Evolutionary conservation across 2,888 invertebrate genomes (phyloP).

Genomic region (Argyra leucocephala): DNA sequence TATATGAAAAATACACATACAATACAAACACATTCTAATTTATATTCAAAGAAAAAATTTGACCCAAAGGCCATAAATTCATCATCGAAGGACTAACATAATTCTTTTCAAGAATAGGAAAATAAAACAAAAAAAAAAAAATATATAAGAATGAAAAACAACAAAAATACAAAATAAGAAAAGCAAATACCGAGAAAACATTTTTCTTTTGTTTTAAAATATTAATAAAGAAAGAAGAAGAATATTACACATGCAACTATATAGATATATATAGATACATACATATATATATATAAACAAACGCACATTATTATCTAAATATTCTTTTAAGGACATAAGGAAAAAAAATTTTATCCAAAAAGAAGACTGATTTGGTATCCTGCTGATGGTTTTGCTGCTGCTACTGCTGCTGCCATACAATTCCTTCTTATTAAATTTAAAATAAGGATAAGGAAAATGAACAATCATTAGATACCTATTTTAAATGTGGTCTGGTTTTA

Average conservation of each 20-base stretch:
- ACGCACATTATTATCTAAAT: too few relatives aligned
- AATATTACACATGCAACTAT: too few relatives aligned
- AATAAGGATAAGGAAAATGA: neutral
- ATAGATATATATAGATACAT: too few relatives aligned
- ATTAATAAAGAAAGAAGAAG: neutral
- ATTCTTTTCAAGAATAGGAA: neutral
- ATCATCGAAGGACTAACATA: neutral
- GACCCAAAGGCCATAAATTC: neutral
- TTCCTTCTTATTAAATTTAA: neutral
- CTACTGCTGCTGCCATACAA: too few relatives aligned
- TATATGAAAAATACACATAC: neutral
- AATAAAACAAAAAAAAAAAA: too few relatives aligned
- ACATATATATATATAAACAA: neutral
- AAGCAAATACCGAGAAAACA: neutral
- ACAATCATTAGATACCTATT: neutral
- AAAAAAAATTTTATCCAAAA: too few relatives aligned
- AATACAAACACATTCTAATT: neutral
- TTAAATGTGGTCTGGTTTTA: too few relatives aligned
- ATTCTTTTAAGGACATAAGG: neutral
- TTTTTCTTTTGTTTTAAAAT: neutral
- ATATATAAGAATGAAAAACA: too few relatives aligned
- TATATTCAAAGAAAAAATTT: neutral
- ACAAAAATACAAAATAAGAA: neutral
- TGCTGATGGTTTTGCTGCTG: too few relatives aligned
- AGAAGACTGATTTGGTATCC: neutral